These are phyloP conservation scores for Dipodomys merriami DNA, from an alignment of 2,113 vertebrate genomes.

Conservation along the genomic window DNA sequence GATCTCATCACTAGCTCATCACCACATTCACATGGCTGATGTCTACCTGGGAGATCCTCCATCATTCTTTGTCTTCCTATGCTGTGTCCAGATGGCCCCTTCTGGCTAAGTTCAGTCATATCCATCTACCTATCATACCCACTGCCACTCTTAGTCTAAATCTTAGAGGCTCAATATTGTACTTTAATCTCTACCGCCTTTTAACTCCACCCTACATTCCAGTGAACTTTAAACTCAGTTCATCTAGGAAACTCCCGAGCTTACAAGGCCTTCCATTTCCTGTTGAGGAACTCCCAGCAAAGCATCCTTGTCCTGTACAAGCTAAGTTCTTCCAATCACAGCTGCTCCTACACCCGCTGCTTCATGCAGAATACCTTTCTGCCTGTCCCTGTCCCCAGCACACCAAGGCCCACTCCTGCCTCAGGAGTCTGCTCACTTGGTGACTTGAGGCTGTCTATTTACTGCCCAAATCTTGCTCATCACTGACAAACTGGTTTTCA, in stretches of 20 bases:
- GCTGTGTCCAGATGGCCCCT: not conserved
- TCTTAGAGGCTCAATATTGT: not conserved
- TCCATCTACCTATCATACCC: not conserved
- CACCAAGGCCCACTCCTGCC: not conserved
- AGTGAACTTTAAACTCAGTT: slow-evolving; percentile 39
- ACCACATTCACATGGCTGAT: not conserved
- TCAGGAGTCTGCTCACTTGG: not conserved
- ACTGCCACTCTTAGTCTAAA: not conserved
- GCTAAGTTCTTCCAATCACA: not conserved
- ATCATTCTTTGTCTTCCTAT: not conserved
- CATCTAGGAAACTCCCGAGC: not conserved
- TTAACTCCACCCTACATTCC: not conserved
- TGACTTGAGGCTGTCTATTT: not conserved
- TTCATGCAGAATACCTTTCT: not conserved
- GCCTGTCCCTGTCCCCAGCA: not conserved
- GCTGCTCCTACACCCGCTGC: not conserved
- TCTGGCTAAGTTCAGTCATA: slow-evolving; percentile 13
- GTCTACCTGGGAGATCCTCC: not conserved
- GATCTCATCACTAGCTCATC: not conserved
- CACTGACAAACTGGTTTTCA: not conserved
- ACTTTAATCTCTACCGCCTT: not conserved
- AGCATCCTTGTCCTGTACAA: not conserved
- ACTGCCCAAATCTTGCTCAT: not conserved
- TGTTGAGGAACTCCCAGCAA: slow-evolving; percentile 6
- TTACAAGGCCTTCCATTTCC: not conserved